Base-by-base conservation (phyloP, 2,888 invertebrate species). In the Drosophila kuntzei region DNA sequence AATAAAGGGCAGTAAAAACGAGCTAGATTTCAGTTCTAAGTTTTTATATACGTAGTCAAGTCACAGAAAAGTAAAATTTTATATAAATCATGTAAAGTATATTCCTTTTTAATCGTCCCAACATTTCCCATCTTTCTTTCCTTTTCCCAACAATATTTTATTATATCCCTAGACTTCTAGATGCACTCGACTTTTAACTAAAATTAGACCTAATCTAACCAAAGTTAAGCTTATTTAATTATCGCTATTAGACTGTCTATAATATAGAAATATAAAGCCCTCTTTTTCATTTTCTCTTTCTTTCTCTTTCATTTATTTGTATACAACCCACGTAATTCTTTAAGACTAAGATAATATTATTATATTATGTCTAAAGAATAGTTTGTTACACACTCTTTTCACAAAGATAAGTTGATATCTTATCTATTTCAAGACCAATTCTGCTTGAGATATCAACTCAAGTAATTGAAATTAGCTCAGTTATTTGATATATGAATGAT, bases 381-480 rank as follows among this genome's bases (percentile, higher is more conserved):
- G 46, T 27, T 29, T 46, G 16, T 6, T n/a, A 8, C 6, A 25
- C 32, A 18, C 29, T 46, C 5, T 27, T 29, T 29, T 18, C 9
- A 20, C 32, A 25, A 9, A 53, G 53, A 53, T 53, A 53, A 32
- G 20, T 9, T 32, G 12, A 25, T 51, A 53, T 41, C 53, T 53
- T 53, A 53, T 53, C 53, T 41, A 20, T 14, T 53, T 53, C 18
- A 20, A 1, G 51, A 39, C 51, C 51, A 39, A 29, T 39, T 39
- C 18, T 3, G 39, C 7, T n/a, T 11, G 6, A 41, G 43, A 44
- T 44, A 14, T 25, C 14, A 14, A 44, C 7, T 16, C 11, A 25
- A 37, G 16, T 6, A 37, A 51, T 25, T 37, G 36, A 25, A 51
- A 51, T 25, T 25, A 36, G 36, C 22, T 14, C 11, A 50, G 36